phyloP scores from a whole-genome alignment of 2,797 vertebrate species.

The Okamejei kenojei region DNA sequence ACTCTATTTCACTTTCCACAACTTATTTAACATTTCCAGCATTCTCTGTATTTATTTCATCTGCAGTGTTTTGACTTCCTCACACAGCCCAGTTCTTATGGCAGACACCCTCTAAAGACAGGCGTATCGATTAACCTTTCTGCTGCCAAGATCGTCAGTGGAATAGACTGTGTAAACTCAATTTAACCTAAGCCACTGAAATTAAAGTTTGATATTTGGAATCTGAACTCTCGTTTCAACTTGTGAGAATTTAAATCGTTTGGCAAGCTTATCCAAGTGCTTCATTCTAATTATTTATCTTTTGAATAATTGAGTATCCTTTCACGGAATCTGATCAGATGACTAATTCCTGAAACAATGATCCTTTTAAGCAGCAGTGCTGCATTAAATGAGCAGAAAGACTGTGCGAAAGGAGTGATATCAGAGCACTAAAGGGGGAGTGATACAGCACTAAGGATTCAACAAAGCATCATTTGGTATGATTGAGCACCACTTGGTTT shows the following conservation, averaged over 20 bases:
- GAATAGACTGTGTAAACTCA: neutral
- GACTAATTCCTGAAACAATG: neutral
- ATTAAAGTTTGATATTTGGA: neutral
- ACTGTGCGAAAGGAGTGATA: conserved; percentile 15
- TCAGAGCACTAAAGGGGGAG: neutral
- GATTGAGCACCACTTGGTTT: conserved; percentile 31
- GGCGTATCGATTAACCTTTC: neutral
- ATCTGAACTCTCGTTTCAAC: neutral
- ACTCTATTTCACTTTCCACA: no score
- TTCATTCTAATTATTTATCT: neutral
- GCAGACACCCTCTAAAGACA: neutral
- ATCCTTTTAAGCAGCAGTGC: conserved; percentile 10
- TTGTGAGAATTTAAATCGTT: conserved; percentile 21
- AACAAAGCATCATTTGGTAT: conserved; percentile 30
- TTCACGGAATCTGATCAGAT: neutral
- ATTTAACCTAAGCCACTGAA: neutral
- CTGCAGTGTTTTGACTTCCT: no score
- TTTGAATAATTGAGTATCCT: neutral
- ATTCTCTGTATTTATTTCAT: no score
- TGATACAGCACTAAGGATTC: conserved; percentile 16
- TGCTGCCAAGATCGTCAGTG: neutral
- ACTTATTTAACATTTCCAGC: no score
- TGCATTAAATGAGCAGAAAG: conserved; percentile 22
- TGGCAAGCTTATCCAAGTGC: neutral
- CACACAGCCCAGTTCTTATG: neutral